A percentile compares a stretch with the other conserved stretches of the same genome.
Conservation (phyloP, 2,888 invertebrate genomes). For the Trachelus troglodyta region DNA sequence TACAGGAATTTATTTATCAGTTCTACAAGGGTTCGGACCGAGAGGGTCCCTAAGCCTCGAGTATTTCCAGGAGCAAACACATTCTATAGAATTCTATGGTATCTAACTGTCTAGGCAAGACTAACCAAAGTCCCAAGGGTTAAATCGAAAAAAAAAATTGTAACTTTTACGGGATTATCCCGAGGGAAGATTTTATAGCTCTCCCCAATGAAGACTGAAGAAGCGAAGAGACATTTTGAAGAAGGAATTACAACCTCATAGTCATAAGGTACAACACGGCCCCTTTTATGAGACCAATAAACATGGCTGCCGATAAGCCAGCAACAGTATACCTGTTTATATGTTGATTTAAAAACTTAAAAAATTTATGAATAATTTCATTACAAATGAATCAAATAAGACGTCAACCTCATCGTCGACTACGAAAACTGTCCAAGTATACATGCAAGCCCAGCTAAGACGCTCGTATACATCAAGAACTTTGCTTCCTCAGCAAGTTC, state of each 20-base stretch:
- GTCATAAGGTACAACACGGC: neutral
- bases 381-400: neutral
- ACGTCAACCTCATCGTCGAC: neutral
- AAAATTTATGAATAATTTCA: neutral
- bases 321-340: neutral
- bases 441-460: neutral
- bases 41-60: neutral
- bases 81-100: neutral
- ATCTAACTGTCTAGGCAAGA: neutral
- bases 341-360: neutral
- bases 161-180: neutral
- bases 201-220: neutral
- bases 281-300: neutral
- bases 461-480: neutral
- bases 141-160: neutral
- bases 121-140: neutral
- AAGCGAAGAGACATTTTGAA: neutral
- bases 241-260: neutral
- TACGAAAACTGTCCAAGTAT: neutral
- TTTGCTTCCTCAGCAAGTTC: neutral
- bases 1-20: neutral
- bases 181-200: neutral
- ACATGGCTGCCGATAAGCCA: neutral
- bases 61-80: neutral
- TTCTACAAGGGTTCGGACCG: neutral